Evolutionary conservation across 2,888 invertebrate species (phyloP).

Genomic region (Octonoba sinensis): DNA sequence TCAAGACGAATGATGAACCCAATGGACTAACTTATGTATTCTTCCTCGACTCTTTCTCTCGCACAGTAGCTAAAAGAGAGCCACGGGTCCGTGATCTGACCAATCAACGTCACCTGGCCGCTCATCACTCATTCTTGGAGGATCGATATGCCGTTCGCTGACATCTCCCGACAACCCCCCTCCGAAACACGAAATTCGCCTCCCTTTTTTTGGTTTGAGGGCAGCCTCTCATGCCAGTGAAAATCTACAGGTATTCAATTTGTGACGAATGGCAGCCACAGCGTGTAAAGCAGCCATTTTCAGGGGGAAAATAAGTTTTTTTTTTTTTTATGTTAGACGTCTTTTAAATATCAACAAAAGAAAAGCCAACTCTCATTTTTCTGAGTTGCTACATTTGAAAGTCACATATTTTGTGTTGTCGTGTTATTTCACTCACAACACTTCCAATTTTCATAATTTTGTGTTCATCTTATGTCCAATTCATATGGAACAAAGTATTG

Average conservation of each 20-base stretch:
- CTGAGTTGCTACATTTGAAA: no score
- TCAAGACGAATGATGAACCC: slow-evolving; percentile 17
- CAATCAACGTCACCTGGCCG: slow-evolving; percentile 19
- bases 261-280: no score
- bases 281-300: no score
- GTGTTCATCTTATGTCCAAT: no score
- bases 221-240: not conserved
- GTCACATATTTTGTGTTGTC: no score
- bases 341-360: no score
- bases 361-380: no score
- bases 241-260: slow-evolving; percentile 19
- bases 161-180: slow-evolving; percentile 7
- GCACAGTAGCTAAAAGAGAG: not conserved
- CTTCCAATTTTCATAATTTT: no score
- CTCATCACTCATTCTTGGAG: slow-evolving; percentile 8
- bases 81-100: slow-evolving; percentile 21
- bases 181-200: not conserved
- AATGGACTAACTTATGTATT: slow-evolving; percentile 18
- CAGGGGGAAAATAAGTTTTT: no score
- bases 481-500: no score
- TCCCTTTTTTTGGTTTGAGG: not conserved
- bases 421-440: no score
- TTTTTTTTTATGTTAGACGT: no score
- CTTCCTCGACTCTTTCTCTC: not conserved
- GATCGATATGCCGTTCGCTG: slow-evolving; percentile 12